A percentile compares a stretch with the other conserved stretches of the same genome.
These are phyloP conservation scores for Drosophila pseudotalamancana DNA, from an alignment of 2,888 invertebrate species.

Conservation along the genomic window DNA sequence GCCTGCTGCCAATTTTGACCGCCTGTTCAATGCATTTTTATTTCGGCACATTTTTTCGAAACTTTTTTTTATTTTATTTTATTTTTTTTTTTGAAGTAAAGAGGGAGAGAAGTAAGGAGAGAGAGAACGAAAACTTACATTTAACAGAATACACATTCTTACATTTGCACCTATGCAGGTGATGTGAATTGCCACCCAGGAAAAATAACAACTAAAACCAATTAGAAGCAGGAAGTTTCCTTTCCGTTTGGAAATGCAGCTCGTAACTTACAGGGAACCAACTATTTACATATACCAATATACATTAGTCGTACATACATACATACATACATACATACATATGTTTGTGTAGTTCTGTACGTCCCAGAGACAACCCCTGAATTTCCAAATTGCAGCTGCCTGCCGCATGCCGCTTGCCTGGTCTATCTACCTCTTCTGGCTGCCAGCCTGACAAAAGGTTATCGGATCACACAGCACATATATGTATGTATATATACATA, in stretches of 20 bases:
- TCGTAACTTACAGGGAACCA: constrained; percentile 20
- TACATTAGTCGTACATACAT: background rate
- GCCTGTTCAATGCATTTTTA: constrained; percentile 71
- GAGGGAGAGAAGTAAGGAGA: background rate
- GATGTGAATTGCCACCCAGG: background rate
- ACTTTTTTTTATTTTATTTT: constrained; percentile 18
- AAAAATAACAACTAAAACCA: constrained; percentile 4
- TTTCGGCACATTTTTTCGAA: constrained; percentile 60
- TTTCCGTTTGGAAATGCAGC: constrained; percentile 46
- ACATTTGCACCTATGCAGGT: constrained; percentile 11
- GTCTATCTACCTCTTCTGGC: constrained; percentile 26
- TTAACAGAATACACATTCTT: background rate
- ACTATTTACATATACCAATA: constrained; percentile 14
- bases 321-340: background rate
- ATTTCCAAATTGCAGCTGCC: constrained; percentile 51
- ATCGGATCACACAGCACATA: constrained; percentile 39
- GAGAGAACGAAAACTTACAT: background rate
- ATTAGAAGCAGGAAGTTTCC: constrained; percentile 55
- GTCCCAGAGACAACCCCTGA: constrained; percentile 35
- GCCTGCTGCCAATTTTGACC: constrained; percentile 51
- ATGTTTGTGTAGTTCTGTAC: background rate
- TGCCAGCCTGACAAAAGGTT: constrained; percentile 58
- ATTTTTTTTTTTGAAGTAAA: constrained; percentile 3
- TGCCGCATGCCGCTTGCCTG: no score
- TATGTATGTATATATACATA: background rate